A percentile compares a stretch with the other conserved stretches of the same genome.
These are phyloP conservation scores for Acanthococcus lagerstroemiae DNA, from an alignment of 2,888 invertebrate species.

Conservation along the genomic window DNA sequence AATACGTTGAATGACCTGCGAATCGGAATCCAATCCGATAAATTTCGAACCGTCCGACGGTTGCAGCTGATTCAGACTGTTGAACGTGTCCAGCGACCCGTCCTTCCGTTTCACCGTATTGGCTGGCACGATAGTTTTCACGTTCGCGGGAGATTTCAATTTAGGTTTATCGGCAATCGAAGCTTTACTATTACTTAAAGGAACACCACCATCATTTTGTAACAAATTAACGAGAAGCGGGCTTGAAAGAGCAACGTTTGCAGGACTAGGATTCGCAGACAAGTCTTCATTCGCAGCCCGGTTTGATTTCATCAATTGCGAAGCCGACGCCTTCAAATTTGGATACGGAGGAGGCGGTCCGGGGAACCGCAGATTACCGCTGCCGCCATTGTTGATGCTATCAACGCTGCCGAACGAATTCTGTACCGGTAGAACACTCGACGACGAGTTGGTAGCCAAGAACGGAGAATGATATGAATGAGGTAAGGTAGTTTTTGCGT, in stretches of 20 bases:
- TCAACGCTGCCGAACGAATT: background rate
- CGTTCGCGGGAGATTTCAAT: slow-evolving; percentile 21
- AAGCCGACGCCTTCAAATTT: slow-evolving; percentile 26
- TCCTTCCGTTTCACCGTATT: slow-evolving; percentile 6
- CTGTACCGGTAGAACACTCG: slow-evolving; percentile 48
- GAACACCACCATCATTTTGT: slow-evolving; percentile 60
- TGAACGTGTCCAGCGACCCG: background rate
- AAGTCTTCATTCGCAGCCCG: background rate
- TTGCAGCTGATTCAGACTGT: background rate
- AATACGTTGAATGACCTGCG: slow-evolving; percentile 32
- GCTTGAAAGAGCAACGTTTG: slow-evolving; percentile 67
- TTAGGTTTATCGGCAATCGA: background rate
- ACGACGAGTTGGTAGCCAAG: slow-evolving; percentile 86
- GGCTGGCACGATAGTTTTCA: slow-evolving; percentile 2
- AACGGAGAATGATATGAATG: slow-evolving; percentile 48
- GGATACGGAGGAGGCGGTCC: slow-evolving; percentile 38
- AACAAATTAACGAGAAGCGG: slow-evolving; percentile 82
- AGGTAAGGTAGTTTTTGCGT: slow-evolving; percentile 16
- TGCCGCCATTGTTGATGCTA: slow-evolving; percentile 56
- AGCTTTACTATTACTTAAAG: slow-evolving; percentile 24
- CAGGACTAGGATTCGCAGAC: slow-evolving; percentile 37
- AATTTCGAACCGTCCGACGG: slow-evolving; percentile 12
- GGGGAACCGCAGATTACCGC: slow-evolving; percentile 8
- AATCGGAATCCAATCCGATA: slow-evolving; percentile 26
- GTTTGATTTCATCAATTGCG: background rate